These are phyloP conservation scores for Rousettus leschenaultii DNA, from an alignment of 2,113 vertebrate species.

Conservation along the genomic window DNA sequence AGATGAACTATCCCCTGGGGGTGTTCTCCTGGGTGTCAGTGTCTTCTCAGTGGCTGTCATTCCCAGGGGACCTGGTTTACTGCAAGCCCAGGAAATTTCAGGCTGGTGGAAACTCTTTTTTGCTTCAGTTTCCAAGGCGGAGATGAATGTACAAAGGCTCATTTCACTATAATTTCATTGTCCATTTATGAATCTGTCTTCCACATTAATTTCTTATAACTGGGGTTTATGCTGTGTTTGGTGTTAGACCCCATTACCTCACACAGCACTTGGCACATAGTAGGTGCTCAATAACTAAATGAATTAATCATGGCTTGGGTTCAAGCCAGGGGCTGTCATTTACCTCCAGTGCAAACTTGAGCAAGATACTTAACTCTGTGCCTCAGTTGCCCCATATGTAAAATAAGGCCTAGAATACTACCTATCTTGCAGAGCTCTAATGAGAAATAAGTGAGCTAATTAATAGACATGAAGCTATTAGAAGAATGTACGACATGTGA, in stretches of 20 bases:
- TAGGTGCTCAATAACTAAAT: background rate
- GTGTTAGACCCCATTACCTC: background rate
- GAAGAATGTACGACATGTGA: background rate
- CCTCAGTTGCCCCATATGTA: background rate
- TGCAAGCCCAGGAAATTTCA: background rate
- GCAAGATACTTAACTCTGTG: background rate
- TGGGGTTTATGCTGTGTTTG: background rate
- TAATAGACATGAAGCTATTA: background rate
- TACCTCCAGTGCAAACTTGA: background rate
- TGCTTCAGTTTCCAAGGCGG: background rate
- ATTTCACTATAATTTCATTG: background rate
- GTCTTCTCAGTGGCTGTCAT: background rate
- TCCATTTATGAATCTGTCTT: background rate
- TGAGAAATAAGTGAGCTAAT: background rate
- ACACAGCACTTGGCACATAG: background rate
- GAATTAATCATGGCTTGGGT: background rate
- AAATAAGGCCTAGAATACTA: background rate
- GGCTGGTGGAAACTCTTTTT: background rate
- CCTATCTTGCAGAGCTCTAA: background rate
- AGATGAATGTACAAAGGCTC: background rate
- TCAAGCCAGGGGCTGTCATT: background rate
- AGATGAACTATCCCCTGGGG: background rate
- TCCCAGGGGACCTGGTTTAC: background rate
- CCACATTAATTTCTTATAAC: background rate
- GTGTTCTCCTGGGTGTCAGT: background rate